Conservation (phyloP, 2,888 invertebrate species). For the Nasonia oneida region DNA sequence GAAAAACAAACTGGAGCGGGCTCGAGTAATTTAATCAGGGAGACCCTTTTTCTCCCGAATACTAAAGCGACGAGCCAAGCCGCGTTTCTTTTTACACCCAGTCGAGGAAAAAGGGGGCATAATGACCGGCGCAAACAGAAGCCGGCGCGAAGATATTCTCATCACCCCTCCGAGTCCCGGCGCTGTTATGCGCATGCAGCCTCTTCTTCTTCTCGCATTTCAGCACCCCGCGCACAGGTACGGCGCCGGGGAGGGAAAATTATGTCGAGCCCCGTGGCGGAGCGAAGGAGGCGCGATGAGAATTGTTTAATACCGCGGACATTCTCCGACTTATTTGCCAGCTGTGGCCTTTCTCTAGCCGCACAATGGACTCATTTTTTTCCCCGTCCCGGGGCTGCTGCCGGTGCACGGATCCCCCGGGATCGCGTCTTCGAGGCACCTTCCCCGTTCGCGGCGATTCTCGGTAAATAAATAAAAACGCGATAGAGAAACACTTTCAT, state of each 20-base stretch:
- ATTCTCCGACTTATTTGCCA: slow-evolving; percentile 54
- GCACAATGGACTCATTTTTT: slow-evolving; percentile 25
- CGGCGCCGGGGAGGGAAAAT: slow-evolving; percentile 45
- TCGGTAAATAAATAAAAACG: neutral
- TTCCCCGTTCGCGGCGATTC: neutral
- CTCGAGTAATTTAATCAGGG: slow-evolving; percentile 62
- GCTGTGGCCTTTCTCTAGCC: slow-evolving; percentile 11
- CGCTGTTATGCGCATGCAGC: slow-evolving; percentile 16
- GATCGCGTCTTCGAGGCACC: neutral
- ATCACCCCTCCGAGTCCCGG: slow-evolving; percentile 42
- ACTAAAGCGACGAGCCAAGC: slow-evolving; percentile 58
- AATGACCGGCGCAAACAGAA: slow-evolving; percentile 63
- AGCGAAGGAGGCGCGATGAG: slow-evolving; percentile 32
- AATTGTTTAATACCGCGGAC: slow-evolving; percentile 53
- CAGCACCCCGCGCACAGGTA: neutral
- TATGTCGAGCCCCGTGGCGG: slow-evolving; percentile 22
- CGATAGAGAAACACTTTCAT: neutral
- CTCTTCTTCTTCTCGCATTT: slow-evolving; percentile 43
- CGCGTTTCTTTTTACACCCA: slow-evolving; percentile 42
- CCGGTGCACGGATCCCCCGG: neutral
- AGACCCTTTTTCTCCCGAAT: slow-evolving; percentile 52
- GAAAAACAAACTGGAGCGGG: slow-evolving; percentile 21
- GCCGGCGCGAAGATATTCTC: slow-evolving; percentile 51
- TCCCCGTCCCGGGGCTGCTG: no score
- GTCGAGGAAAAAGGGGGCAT: slow-evolving; percentile 29